Base-by-base conservation (phyloP, 1,140 invertebrate species). In the Caenorhabditis briggsae region DNA sequence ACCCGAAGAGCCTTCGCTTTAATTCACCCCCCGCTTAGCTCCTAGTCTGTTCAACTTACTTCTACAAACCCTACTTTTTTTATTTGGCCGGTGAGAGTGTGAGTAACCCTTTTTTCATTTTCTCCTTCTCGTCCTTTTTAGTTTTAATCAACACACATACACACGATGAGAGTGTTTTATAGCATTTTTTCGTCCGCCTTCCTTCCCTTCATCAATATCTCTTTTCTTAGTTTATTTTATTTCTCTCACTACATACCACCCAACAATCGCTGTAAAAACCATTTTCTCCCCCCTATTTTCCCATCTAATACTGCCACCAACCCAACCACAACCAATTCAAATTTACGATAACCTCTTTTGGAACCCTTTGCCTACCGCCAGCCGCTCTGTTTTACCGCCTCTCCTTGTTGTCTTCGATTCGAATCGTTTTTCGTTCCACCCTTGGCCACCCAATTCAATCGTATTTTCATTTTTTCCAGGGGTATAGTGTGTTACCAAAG, bases 331-430 rank as follows among this genome's bases (percentile, higher is more conserved):
- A 78, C 70, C 70, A 78, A 78, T 78, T 50, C 70, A 78, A 78
- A 78, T 78, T 78, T 78, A 78, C 70, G 70, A 78, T 78, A 78
- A 78, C 70, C 43, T 78, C 70, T 78, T 78, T 78, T 78, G 46
- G 70, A 78, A 78, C 70, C 70, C 46, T 53, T 41, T 70, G 16
- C 50, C 50, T 78, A 46, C 70, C 46, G 20, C 59, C 33, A 33
- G 33, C 33, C 33, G 33, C 33, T 33, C 33, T 61, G 59, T 61
- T 78, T 50, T 50, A 78, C 70, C 70, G 70, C 70, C 70, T 25
- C 50, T 78, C 23, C 23, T 41, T 46, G 41, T 18, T 70, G 16
- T 41, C 33, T 33, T 33, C 33, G 33, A 33, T 33, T 33, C 33
- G 33, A 33, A 25, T 46, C 46, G 8, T 46, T 2, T 78, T n/a